A percentile compares a stretch with the other conserved stretches of the same genome.
Conservation (phyloP, 2,888 invertebrate genomes). For the Tetrapedia diversipes region DNA sequence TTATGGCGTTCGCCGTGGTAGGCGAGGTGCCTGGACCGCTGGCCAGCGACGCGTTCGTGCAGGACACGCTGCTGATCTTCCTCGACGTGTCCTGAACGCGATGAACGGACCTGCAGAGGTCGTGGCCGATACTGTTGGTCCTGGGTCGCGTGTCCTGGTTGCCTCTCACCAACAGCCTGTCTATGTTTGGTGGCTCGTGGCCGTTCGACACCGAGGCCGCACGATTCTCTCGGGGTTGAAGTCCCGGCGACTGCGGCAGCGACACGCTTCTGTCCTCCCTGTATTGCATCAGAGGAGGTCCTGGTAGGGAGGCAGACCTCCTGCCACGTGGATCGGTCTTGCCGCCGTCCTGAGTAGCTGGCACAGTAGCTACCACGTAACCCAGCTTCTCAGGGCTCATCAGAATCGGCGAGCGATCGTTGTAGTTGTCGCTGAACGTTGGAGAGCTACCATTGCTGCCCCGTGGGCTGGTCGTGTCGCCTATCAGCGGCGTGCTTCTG, state of each 20-base stretch:
- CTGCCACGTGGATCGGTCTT: conserved; percentile 75
- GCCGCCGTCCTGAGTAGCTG: conserved; percentile 62
- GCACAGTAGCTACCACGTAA: conserved; percentile 69
- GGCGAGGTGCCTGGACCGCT: conserved; percentile 50
- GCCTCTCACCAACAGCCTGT: conserved; percentile 60
- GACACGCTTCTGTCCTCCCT: conserved; percentile 79
- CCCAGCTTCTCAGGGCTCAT: conserved; percentile 78
- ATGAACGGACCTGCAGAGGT: conserved; percentile 61
- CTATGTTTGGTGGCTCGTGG: conserved; percentile 67
- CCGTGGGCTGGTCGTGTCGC: conserved; percentile 77
- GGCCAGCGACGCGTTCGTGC: conserved; percentile 69
- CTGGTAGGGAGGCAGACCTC: conserved; percentile 79
- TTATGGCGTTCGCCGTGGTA: conserved; percentile 57
- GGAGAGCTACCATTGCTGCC: conserved; percentile 77
- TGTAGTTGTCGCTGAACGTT: conserved; percentile 77
- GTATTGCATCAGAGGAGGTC: conserved; percentile 74
- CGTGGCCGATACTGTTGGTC: conserved; percentile 76
- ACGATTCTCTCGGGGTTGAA: conserved; percentile 73
- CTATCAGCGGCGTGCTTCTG: conserved; percentile 78
- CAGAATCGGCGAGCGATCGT: conserved; percentile 77
- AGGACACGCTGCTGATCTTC: conserved; percentile 82
- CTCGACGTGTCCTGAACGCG: conserved; percentile 77
- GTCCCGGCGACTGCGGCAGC: conserved; percentile 77
- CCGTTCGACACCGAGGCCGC: conserved; percentile 67
- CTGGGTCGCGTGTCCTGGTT: conserved; percentile 73